phyloP scores from a whole-genome alignment of 2,113 vertebrate species.

The Peromyscus californicus region DNA sequence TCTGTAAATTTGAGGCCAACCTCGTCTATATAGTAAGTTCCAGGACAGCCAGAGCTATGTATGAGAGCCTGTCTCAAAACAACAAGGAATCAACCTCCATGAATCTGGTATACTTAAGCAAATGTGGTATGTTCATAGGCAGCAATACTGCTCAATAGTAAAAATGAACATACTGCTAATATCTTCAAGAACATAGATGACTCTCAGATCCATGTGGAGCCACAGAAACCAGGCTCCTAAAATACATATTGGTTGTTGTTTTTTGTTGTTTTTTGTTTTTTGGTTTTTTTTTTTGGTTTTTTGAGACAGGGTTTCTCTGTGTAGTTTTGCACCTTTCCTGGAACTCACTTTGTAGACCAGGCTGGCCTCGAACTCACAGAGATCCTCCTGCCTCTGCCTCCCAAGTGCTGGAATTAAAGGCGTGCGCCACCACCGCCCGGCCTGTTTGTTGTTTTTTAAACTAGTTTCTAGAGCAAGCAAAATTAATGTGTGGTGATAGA shows the following conservation, averaged over 20 bases:
- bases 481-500: conserved; percentile 4
- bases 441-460: not conserved
- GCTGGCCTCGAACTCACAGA: too few relatives aligned
- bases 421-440: too few relatives aligned
- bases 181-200: not conserved
- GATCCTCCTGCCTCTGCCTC: too few relatives aligned
- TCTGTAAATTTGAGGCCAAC: not conserved
- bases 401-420: too few relatives aligned
- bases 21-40: not conserved
- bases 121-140: not conserved
- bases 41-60: not conserved
- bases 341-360: too few relatives aligned
- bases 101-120: not conserved
- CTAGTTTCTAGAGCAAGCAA: not conserved
- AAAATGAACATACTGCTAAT: not conserved
- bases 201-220: not conserved
- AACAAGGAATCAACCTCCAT: not conserved
- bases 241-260: not conserved
- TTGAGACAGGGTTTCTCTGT: too few relatives aligned
- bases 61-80: not conserved
- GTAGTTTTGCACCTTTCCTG: too few relatives aligned
- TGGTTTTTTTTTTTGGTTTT: too few relatives aligned
- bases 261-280: too few relatives aligned
- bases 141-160: not conserved
- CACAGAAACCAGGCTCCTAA: not conserved